These are phyloP conservation scores for Trichogramma pretiosum DNA, from an alignment of 1,140 invertebrate genomes.

Conservation along the genomic window DNA sequence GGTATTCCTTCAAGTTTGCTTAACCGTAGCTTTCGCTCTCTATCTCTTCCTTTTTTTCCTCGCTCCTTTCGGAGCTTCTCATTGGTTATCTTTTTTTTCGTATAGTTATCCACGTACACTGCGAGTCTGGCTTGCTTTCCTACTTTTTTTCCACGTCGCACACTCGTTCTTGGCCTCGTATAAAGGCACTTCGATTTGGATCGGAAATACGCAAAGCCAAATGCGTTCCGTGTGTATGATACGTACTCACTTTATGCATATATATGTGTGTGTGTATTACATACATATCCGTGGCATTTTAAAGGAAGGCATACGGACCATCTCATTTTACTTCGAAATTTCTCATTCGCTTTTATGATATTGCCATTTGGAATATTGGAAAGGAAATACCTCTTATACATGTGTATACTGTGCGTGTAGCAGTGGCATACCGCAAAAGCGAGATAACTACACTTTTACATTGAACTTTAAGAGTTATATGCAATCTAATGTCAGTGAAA, in stretches of 20 bases:
- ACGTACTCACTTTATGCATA: neutral
- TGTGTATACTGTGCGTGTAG: too few relatives aligned
- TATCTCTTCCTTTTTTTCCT: neutral
- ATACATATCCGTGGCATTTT: neutral
- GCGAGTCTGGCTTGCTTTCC: neutral
- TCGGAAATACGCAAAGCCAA: conserved; percentile 7
- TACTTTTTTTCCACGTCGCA: neutral
- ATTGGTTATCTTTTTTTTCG: neutral
- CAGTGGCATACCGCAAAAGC: too few relatives aligned
- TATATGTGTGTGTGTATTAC: neutral
- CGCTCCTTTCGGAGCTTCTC: neutral
- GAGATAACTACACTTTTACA: too few relatives aligned
- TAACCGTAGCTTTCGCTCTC: neutral
- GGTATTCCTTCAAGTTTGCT: neutral
- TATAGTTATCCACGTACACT: neutral
- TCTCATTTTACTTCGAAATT: conserved; percentile 12
- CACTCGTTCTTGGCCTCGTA: too few relatives aligned
- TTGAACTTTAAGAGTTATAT: too few relatives aligned
- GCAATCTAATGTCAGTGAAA: too few relatives aligned
- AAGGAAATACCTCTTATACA: conserved; percentile 4
- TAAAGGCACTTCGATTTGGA: conserved; percentile 10
- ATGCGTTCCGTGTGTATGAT: neutral
- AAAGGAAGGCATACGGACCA: too few relatives aligned
- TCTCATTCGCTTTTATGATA: conserved; percentile 4
- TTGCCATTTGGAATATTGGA: neutral